Evolutionary conservation across 2,888 invertebrate genomes (phyloP), one percentile per base, ranked within the genome.

Genomic region (Punctoribates punctum): DNA sequence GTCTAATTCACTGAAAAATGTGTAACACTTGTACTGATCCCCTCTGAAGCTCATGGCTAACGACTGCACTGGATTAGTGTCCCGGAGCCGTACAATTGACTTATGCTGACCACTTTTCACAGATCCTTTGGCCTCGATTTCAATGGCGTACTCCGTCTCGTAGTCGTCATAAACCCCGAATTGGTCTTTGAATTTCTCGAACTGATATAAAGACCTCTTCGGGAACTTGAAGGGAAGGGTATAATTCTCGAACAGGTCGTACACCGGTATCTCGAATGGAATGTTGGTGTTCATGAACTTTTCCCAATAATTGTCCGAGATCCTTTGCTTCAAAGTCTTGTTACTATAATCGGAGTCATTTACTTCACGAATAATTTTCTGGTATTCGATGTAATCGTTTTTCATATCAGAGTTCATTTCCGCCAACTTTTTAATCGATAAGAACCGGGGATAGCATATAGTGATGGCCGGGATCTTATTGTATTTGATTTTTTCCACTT

Each of bases 11-110:
- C 70, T 70, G 34, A 70, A 70, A 42, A 70, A 70, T 46, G 70
- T 70, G n/a, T 46, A 70, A 15, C 70, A 70, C 29, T 67, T 67
- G n/a, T 67, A 38, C 20, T 34, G 38, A 67, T 38, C 38, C 13
- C 67, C 67, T 67, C 67, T 67, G 29, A 38, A 38, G 11, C 38
- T 67, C 34, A 67, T 67, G 15, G 67, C 67, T 67, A 67, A n/a
- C 2, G 67, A 67, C 67, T 67, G 38, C 1, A 67, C 20, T 3
- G 67, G 67, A 38, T 34, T 17, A 5, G 25, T 27, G 20, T 67
- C 67, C n/a, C 67, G 29, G 20, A 67, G 25, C 20, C 38, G 20
- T 2, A 27, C 34, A 27, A 67, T 17, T 1, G 67, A 38, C n/a
- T 15, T 38, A 27, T 60, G n/a, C 1, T 29, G 34, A 1, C 5